Conservation (phyloP, 2,113 vertebrate genomes). For the Perca flavescens region DNA sequence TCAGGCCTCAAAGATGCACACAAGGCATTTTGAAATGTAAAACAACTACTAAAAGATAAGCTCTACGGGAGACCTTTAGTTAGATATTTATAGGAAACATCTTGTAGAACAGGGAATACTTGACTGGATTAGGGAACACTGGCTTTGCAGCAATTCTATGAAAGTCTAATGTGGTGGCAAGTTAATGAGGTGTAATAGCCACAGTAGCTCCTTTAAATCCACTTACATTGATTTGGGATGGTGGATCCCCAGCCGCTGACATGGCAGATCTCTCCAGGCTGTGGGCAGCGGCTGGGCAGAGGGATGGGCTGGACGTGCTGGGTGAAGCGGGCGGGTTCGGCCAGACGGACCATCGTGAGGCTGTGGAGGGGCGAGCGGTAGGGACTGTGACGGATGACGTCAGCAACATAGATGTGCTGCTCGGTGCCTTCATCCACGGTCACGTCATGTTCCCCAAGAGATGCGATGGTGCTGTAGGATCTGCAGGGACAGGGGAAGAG, state of each 20-base stretch:
- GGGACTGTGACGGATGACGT: constrained; percentile 66
- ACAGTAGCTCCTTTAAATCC: constrained; percentile 30
- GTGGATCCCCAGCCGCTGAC: constrained; percentile 81
- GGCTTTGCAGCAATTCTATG: constrained; percentile 23
- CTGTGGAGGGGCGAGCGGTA: constrained; percentile 74
- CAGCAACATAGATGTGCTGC: constrained; percentile 70
- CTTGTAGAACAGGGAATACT: neutral
- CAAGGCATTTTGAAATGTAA: neutral
- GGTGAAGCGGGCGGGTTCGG: constrained; percentile 38
- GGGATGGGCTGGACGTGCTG: constrained; percentile 54
- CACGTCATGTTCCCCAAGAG: constrained; percentile 79
- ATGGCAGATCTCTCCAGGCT: constrained; percentile 72
- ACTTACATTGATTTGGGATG: constrained; percentile 54
- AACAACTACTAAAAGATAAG: neutral
- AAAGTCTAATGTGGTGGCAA: constrained; percentile 12
- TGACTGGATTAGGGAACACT: constrained; percentile 28
- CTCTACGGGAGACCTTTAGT: neutral
- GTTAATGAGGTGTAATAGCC: constrained; percentile 48
- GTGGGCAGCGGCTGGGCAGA: constrained; percentile 73
- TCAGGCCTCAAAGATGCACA: neutral
- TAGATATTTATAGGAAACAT: neutral
- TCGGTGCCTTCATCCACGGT: constrained; percentile 69
- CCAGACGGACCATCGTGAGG: constrained; percentile 76
- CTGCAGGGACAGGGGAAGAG: constrained; percentile 45
- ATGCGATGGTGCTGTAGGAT: constrained; percentile 57